phyloP scores from a whole-genome alignment of 2,797 vertebrate genomes.

The Crax fasciolata region DNA sequence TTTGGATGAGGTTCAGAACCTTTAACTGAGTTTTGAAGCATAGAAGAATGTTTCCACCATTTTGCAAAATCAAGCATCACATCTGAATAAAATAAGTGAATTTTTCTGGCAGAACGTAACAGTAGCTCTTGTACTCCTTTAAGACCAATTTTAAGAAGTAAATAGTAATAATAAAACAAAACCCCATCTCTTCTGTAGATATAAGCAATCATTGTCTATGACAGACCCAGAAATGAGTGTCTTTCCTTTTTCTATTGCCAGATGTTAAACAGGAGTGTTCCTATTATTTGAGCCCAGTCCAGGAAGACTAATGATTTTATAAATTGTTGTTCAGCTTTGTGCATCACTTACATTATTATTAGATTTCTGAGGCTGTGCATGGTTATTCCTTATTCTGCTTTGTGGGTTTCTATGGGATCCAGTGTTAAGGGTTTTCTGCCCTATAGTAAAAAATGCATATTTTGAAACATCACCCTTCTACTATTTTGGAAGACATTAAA shows the following conservation, averaged over 20 bases:
- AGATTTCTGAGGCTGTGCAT: neutral
- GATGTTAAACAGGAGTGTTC: neutral
- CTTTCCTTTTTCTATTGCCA: conserved; percentile 44
- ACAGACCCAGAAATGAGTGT: conserved; percentile 43
- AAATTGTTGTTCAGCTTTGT: conserved; percentile 23
- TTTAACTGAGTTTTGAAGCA: neutral
- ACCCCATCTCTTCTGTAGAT: neutral
- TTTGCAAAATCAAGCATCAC: neutral
- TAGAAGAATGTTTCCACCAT: neutral
- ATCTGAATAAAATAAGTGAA: neutral
- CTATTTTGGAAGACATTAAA: neutral
- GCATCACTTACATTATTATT: neutral
- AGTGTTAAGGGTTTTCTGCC: neutral
- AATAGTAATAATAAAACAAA: neutral
- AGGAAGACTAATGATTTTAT: neutral
- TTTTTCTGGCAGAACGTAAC: neutral
- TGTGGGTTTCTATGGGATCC: neutral
- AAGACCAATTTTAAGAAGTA: neutral
- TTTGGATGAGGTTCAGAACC: neutral
- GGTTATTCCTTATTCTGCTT: neutral
- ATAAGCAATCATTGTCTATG: neutral
- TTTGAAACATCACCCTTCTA: neutral
- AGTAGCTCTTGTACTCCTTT: neutral
- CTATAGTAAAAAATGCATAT: neutral
- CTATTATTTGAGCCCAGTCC: neutral